Percentiles rank a stretch among this genome's conserved stretches.
These are phyloP conservation scores for Herpetotheres cachinnans DNA, from an alignment of 2,113 vertebrate species.

Conservation along the genomic window DNA sequence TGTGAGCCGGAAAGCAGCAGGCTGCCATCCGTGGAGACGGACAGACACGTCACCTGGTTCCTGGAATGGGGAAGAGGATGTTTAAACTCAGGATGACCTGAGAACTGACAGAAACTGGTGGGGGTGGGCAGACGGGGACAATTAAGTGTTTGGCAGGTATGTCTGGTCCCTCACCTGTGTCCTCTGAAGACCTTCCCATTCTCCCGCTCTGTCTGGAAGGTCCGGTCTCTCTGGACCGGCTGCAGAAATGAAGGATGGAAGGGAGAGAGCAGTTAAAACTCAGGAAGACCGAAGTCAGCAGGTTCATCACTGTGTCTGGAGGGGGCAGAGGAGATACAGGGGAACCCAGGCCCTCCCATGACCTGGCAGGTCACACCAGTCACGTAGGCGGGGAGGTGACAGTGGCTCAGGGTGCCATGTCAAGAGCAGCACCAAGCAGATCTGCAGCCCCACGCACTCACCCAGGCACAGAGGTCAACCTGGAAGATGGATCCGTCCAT, in stretches of 20 bases:
- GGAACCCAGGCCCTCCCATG: not conserved
- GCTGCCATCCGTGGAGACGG: slow-evolving; percentile 89
- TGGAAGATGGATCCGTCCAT: slow-evolving; percentile 93
- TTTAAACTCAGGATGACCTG: not conserved
- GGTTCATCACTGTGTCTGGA: not conserved
- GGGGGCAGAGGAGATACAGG: not conserved
- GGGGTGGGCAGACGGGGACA: not conserved
- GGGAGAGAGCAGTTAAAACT: not conserved
- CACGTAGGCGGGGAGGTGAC: not conserved
- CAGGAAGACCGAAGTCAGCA: not conserved
- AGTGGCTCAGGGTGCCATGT: not conserved
- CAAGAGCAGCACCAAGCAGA: not conserved
- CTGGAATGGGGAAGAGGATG: slow-evolving; percentile 67
- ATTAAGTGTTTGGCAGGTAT: not conserved
- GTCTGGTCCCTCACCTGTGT: slow-evolving; percentile 80
- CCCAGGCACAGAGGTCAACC: slow-evolving; percentile 87
- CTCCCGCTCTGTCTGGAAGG: slow-evolving; percentile 85
- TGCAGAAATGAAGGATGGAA: slow-evolving; percentile 51
- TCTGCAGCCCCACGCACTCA: slow-evolving; percentile 54
- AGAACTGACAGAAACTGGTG: not conserved
- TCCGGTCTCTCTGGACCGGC: slow-evolving; percentile 83
- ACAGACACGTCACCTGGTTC: slow-evolving; percentile 92
- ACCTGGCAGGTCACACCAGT: not conserved
- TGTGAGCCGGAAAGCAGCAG: slow-evolving; percentile 91
- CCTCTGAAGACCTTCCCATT: slow-evolving; percentile 89